Percentiles rank a stretch among this genome's conserved stretches.
These are phyloP conservation scores for Dendroctonus valens DNA, from an alignment of 1,140 invertebrate genomes.

Conservation along the genomic window DNA sequence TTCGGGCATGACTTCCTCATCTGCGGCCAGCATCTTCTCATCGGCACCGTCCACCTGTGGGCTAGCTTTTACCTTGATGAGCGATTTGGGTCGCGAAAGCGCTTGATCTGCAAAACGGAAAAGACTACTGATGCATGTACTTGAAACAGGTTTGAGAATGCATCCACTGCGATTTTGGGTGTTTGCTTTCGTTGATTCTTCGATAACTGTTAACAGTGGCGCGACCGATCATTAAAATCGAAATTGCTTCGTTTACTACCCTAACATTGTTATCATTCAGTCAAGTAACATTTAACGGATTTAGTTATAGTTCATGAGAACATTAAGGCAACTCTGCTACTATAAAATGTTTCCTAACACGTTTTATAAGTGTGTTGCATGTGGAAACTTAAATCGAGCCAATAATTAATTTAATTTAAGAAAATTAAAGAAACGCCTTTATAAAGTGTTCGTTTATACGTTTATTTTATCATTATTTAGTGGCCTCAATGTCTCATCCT, in stretches of 20 bases:
- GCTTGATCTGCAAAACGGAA: conserved; percentile 49
- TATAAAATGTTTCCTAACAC: too few relatives aligned
- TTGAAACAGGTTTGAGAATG: conserved; percentile 7
- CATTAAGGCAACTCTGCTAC: too few relatives aligned
- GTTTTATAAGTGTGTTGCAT: too few relatives aligned
- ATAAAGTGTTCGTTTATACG: too few relatives aligned
- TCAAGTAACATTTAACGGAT: background rate
- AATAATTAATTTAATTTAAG: too few relatives aligned
- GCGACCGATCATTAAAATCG: background rate
- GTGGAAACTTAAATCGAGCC: too few relatives aligned
- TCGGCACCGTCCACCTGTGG: conserved; percentile 57
- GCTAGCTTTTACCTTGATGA: conserved; percentile 36
- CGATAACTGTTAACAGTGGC: background rate
- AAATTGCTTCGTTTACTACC: background rate
- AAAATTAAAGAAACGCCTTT: too few relatives aligned
- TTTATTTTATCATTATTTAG: too few relatives aligned
- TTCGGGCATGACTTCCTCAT: conserved; percentile 58
- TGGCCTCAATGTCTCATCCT: too few relatives aligned
- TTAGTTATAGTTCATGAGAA: too few relatives aligned
- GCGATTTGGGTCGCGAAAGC: conserved; percentile 45
- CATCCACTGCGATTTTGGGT: background rate
- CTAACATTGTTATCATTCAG: background rate
- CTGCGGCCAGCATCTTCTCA: conserved; percentile 66
- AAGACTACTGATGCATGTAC: background rate
- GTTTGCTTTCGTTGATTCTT: background rate